phyloP scores from a whole-genome alignment of 1,140 invertebrate genomes.

The Cryptotermes secundus region DNA sequence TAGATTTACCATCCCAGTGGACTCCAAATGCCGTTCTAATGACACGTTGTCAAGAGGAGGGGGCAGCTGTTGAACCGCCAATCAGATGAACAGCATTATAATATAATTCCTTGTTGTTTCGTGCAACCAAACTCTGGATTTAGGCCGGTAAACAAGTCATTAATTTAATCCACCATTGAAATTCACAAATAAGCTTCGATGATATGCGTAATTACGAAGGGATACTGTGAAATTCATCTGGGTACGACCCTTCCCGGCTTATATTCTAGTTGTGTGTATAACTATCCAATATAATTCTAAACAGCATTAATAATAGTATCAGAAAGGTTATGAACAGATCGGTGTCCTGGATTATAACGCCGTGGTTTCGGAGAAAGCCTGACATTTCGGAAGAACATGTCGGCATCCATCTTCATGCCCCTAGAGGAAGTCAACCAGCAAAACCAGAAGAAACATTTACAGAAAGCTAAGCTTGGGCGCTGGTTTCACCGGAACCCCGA shows the following conservation, averaged over 20 bases:
- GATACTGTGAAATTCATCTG: not conserved
- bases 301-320: no score
- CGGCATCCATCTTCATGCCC: no score
- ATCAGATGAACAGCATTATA: not conserved
- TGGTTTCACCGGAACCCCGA: no score
- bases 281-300: no score
- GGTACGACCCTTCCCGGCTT: not conserved
- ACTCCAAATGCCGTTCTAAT: not conserved
- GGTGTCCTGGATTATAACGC: no score
- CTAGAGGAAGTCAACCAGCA: no score
- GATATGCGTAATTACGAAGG: not conserved
- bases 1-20: not conserved
- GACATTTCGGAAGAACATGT: no score
- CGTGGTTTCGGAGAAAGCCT: no score
- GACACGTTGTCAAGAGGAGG: not conserved
- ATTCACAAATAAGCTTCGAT: not conserved
- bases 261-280: no score
- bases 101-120: not conserved
- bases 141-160: slow-evolving; percentile 1
- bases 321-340: no score
- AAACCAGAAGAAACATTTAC: no score
- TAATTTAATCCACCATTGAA: not conserved
- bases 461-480: no score
- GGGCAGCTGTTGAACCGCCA: not conserved
- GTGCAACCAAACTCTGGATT: not conserved